Evolutionary conservation across 2,888 invertebrate species (phyloP).

Genomic region (Prionchulus punctatus): DNA sequence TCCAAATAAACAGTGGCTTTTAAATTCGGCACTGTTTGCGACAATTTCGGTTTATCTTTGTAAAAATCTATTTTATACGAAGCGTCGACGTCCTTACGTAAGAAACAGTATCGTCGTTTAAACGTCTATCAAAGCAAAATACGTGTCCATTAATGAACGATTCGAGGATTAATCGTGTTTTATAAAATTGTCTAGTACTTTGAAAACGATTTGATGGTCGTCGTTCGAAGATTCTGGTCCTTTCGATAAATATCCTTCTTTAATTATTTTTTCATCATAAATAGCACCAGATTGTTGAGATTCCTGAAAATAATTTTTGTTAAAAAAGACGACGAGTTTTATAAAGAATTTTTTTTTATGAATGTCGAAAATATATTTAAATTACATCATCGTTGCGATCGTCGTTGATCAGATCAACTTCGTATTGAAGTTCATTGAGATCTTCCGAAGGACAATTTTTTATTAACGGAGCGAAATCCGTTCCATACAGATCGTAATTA

Average conservation of each 20-base stretch:
- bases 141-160: slow-evolving; percentile 6
- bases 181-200: too few relatives aligned
- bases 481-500: slow-evolving; percentile 73
- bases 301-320: slow-evolving; percentile 5
- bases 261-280: slow-evolving; percentile 29
- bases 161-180: too few relatives aligned
- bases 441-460: slow-evolving; percentile 43
- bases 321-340: too few relatives aligned
- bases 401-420: slow-evolving; percentile 61
- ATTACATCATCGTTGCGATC: slow-evolving; percentile 64
- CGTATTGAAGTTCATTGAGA: slow-evolving; percentile 66
- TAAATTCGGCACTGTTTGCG: slow-evolving; percentile 47
- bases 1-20: slow-evolving; percentile 84
- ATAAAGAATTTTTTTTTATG: too few relatives aligned
- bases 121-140: slow-evolving; percentile 46
- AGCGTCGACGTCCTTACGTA: slow-evolving; percentile 73
- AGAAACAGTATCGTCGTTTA: slow-evolving; percentile 71
- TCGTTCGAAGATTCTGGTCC: slow-evolving; percentile 78
- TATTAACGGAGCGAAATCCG: slow-evolving; percentile 67
- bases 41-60: slow-evolving; percentile 67
- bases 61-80: slow-evolving; percentile 76
- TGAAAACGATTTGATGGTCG: slow-evolving; percentile 67
- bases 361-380: too few relatives aligned
- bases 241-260: slow-evolving; percentile 75
- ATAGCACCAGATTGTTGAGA: neutral